Conservation (phyloP, 2,888 invertebrate species). For the Rutpela maculata region DNA sequence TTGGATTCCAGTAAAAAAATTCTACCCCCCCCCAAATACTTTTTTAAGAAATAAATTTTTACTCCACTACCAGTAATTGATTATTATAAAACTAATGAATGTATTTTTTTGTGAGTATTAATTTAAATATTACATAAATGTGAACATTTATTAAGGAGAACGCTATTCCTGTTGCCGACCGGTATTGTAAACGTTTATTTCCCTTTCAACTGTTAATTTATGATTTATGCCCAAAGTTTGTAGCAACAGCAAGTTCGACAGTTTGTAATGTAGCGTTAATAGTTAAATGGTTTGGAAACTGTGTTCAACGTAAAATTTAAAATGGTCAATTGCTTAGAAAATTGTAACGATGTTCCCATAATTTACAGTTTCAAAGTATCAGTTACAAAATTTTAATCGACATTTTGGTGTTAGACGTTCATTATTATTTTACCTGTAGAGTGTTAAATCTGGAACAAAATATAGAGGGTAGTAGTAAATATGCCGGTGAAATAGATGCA, state of each 20-base stretch:
- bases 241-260: neutral
- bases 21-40: too few species aligned
- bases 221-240: neutral
- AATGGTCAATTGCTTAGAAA: slow-evolving; percentile 36
- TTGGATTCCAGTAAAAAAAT: too few species aligned
- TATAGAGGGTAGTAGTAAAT: neutral
- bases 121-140: neutral
- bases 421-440: neutral
- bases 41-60: too few species aligned
- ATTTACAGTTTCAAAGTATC: slow-evolving; percentile 8
- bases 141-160: neutral
- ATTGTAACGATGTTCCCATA: slow-evolving; percentile 16
- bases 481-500: too few species aligned
- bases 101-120: too few species aligned
- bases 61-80: too few species aligned
- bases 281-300: slow-evolving; percentile 33
- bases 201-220: neutral
- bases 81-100: too few species aligned
- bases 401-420: neutral
- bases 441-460: neutral
- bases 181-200: neutral
- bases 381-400: slow-evolving; percentile 15
- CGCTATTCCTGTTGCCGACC: neutral
- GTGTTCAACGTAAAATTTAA: neutral
- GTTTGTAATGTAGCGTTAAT: neutral